Evolutionary conservation across 2,797 vertebrate species (phyloP), one percentile per base, ranked within the genome.

Genomic region (Diplodus puntazzo): DNA sequence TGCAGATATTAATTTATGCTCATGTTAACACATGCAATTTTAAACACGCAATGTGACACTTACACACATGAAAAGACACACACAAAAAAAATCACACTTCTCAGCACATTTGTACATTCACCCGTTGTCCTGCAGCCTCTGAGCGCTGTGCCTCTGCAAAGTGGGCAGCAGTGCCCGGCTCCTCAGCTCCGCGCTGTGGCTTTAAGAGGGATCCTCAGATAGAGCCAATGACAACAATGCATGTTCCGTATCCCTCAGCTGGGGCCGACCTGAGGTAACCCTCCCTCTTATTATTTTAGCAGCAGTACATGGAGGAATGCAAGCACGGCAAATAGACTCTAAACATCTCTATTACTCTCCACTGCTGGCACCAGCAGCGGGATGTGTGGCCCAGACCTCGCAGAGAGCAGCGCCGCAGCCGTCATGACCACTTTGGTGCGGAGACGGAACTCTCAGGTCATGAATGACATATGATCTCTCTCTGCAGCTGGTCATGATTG

Each of bases 281-380:
- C 84, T 75, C 87, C 80, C 87, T 85, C 90, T 89, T 95, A 94
- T 95, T 96, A 93, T 95, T 95, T 94, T 93, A 94, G 87, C 93
- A 94, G 92, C 90, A 84, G 87, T 86, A 88, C 89, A 89, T 86
- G 90, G 85, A 92, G 89, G 93, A 95, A 95, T 93, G 92, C 89
- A 88, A 93, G 88, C 88, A 75, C 87, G 91, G 91, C 92, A 91
- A 89, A 94, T 82, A 84, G 80, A 82, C 89, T 90, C 81, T 87
- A 92, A 93, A 94, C 92, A 93, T 92, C 89, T 93, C 93, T 80
- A 79, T 94, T 93, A 90, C 92, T 88, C 87, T 87, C 74, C 71
- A 53, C 74, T 83, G 80, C 73, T 90, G 92, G 91, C 92, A 91
- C 66, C 58, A 59, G 79, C 69, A 69, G 74, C 74, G 69, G 81